Evolutionary conservation across 2,888 invertebrate species (phyloP).

Genomic region (Drosophila peninsularis): DNA sequence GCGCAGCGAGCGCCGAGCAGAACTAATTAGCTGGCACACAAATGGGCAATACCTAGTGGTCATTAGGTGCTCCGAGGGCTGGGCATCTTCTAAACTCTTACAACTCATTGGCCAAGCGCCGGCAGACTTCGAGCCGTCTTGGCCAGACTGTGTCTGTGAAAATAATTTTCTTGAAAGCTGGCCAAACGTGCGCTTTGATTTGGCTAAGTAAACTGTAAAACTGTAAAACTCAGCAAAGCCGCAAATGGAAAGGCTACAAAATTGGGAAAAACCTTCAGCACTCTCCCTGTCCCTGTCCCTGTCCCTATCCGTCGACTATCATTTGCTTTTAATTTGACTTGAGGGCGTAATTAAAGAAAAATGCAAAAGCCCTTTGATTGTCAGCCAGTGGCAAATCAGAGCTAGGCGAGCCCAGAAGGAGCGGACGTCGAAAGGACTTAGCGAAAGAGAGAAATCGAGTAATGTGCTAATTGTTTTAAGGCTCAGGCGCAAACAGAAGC

Average conservation of each 20-base stretch:
- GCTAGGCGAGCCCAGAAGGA: slow-evolving; percentile 36
- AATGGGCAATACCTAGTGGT: slow-evolving; percentile 34
- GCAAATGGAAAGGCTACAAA: slow-evolving; percentile 35
- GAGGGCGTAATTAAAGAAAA: slow-evolving; percentile 78
- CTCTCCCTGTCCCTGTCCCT: background rate
- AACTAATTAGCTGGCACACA: slow-evolving; percentile 34
- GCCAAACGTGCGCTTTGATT: slow-evolving; percentile 60
- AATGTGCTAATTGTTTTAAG: slow-evolving; percentile 66
- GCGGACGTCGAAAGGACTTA: slow-evolving; percentile 21
- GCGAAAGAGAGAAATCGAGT: slow-evolving; percentile 19
- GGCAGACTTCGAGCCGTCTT: slow-evolving; percentile 10
- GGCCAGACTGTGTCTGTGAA: slow-evolving; percentile 49
- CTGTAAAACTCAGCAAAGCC: slow-evolving; percentile 47
- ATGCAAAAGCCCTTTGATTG: slow-evolving; percentile 74
- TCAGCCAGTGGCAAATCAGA: slow-evolving; percentile 59
- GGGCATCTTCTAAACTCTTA: slow-evolving; percentile 14
- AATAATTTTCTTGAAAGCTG: slow-evolving; percentile 75
- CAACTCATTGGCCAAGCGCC: slow-evolving; percentile 24
- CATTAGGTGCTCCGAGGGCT: slow-evolving; percentile 21
- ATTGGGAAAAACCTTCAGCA: slow-evolving; percentile 13
- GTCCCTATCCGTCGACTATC: slow-evolving; percentile 59
- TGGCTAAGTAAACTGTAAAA: slow-evolving; percentile 70
- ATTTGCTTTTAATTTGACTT: slow-evolving; percentile 76
- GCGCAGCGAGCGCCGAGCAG: slow-evolving; percentile 8
- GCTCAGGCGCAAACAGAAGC: slow-evolving; percentile 28